Percentiles rank a stretch among this genome's conserved stretches.
Evolutionary conservation across 2,113 vertebrate species (phyloP).

Genomic region (Pogona vitticeps): DNA sequence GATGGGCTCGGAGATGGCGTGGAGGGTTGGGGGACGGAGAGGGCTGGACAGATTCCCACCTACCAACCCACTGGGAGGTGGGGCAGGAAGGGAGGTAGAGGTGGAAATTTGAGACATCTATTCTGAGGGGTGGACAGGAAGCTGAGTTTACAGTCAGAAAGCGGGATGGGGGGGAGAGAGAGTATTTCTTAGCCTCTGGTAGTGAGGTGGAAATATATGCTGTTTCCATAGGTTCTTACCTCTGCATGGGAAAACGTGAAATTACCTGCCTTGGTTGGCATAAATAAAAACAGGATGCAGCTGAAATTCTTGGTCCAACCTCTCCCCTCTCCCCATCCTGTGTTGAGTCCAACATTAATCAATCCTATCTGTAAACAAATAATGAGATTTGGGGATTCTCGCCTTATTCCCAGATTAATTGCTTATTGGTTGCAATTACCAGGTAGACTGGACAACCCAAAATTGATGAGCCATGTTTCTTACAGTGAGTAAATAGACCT

Average conservation of each 20-base stretch:
- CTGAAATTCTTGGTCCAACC: neutral
- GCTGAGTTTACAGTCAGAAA: neutral
- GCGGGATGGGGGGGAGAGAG: neutral
- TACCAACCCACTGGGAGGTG: neutral
- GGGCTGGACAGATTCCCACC: neutral
- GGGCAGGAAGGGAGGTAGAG: neutral
- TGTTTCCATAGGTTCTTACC: neutral
- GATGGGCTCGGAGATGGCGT: neutral
- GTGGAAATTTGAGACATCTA: constrained; percentile 1
- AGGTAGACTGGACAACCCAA: neutral
- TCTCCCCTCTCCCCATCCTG: neutral
- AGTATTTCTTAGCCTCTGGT: neutral
- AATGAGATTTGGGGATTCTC: neutral
- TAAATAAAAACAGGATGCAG: neutral
- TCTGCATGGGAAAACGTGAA: neutral
- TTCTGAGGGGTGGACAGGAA: neutral
- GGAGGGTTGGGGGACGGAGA: neutral
- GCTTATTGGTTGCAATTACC: neutral
- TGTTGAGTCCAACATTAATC: neutral
- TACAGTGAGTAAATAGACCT: neutral
- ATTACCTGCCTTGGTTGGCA: neutral
- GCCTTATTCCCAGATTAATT: neutral
- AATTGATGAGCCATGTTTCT: neutral
- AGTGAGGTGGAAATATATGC: too few relatives aligned
- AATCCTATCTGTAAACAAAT: neutral